Evolutionary conservation across 2,888 invertebrate genomes (phyloP).

Genomic region (Euspilapteryx auroguttella): DNA sequence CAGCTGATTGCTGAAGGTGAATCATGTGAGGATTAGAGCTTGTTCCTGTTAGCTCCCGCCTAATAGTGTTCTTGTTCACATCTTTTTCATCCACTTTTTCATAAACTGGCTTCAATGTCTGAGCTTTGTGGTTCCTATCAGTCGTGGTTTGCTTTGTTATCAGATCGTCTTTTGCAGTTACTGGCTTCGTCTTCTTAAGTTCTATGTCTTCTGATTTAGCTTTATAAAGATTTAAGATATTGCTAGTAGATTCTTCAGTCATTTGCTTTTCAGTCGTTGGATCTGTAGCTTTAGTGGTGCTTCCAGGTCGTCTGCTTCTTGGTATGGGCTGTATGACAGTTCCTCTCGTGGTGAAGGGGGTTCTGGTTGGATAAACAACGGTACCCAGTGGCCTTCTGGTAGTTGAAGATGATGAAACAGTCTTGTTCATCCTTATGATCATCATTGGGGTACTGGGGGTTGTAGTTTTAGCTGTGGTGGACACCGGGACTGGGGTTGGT

Average conservation of each 20-base stretch:
- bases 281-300: conserved; percentile 20
- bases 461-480: conserved; percentile 18
- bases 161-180: conserved; percentile 27
- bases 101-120: conserved; percentile 53
- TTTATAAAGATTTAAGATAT: conserved; percentile 31
- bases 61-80: conserved; percentile 48
- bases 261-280: conserved; percentile 24
- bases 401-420: conserved; percentile 49
- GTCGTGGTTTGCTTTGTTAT: conserved; percentile 30
- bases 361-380: conserved; percentile 52
- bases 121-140: conserved; percentile 27
- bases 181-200: conserved; percentile 29
- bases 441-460: conserved; percentile 38
- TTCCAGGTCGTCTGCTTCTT: conserved; percentile 41
- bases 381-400: conserved; percentile 56
- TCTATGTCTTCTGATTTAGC: conserved; percentile 26
- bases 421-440: conserved; percentile 49
- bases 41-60: conserved; percentile 65
- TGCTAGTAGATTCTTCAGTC: conserved; percentile 30
- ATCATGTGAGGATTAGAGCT: conserved; percentile 57
- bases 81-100: conserved; percentile 49
- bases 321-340: conserved; percentile 69
- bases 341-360: conserved; percentile 58
- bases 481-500: conserved; percentile 28
- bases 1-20: conserved; percentile 59